Conservation (phyloP, 2,888 invertebrate genomes). For the Caenorhabditis sp. region DNA sequence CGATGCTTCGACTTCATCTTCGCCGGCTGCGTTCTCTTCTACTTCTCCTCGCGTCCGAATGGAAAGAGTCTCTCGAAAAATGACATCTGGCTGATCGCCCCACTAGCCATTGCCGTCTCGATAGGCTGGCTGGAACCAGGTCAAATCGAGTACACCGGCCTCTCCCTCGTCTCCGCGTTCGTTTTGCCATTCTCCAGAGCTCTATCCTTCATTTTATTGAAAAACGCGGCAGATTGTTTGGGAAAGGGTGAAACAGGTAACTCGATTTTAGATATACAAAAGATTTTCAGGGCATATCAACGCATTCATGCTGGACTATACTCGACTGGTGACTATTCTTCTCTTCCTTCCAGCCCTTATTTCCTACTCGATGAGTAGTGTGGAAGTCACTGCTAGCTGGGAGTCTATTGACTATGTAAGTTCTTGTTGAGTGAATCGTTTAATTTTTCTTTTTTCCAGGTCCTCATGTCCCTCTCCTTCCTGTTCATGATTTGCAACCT, state of each 20-base stretch:
- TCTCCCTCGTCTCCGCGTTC: slow-evolving; percentile 75
- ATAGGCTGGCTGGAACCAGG: slow-evolving; percentile 81
- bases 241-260: slow-evolving; percentile 18
- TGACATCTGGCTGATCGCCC: slow-evolving; percentile 59
- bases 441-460: slow-evolving; percentile 64
- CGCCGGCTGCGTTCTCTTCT: slow-evolving; percentile 23
- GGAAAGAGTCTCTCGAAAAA: slow-evolving; percentile 12
- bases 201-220: slow-evolving; percentile 66
- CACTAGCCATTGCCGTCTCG: slow-evolving; percentile 76
- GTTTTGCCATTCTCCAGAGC: slow-evolving; percentile 76
- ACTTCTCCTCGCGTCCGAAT: slow-evolving; percentile 19
- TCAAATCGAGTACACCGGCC: slow-evolving; percentile 79
- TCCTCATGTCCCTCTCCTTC: slow-evolving; percentile 77
- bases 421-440: not conserved
- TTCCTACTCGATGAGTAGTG: slow-evolving; percentile 71
- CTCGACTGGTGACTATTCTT: slow-evolving; percentile 54
- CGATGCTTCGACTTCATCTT: slow-evolving; percentile 41
- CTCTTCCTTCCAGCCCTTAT: slow-evolving; percentile 76
- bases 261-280: not conserved
- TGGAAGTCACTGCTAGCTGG: slow-evolving; percentile 82
- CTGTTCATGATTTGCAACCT: slow-evolving; percentile 80
- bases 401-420: slow-evolving; percentile 82
- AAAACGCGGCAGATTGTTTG: slow-evolving; percentile 48
- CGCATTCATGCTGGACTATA: slow-evolving; percentile 64
- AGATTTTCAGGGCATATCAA: slow-evolving; percentile 67